phyloP scores from a whole-genome alignment of 2,888 invertebrate genomes.

The Epirrhoe alternata region DNA sequence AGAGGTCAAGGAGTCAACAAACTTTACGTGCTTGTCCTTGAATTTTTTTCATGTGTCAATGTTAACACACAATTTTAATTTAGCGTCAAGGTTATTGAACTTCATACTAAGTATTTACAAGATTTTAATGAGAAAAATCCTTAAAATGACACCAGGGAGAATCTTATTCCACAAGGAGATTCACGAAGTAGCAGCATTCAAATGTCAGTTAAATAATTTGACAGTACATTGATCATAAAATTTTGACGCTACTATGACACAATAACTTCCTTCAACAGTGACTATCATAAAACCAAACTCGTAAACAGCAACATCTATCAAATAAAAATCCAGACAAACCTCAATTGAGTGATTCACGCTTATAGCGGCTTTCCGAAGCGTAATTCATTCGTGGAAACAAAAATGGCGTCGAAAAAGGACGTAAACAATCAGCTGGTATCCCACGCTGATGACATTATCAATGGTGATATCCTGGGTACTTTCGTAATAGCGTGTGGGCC shows the following conservation, averaged over 20 bases:
- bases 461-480: conserved; percentile 61
- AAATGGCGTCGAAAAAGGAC: conserved; percentile 60
- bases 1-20: neutral
- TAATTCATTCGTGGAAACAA: conserved; percentile 58
- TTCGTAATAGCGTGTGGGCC: conserved; percentile 49
- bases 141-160: no score
- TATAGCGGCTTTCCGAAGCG: conserved; percentile 46
- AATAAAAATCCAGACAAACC: conserved; percentile 30
- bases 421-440: conserved; percentile 63
- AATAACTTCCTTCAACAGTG: no score
- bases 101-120: no score
- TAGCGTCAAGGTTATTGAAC: neutral
- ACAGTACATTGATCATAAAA: no score
- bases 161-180: no score
- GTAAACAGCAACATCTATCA: conserved; percentile 7
- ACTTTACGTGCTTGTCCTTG: neutral
- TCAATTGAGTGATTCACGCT: conserved; percentile 37
- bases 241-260: no score
- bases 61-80: neutral
- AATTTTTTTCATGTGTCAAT: neutral
- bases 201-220: no score
- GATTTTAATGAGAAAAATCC: no score
- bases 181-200: no score
- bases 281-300: neutral
- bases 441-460: conserved; percentile 65